Percentiles rank a stretch among this genome's conserved stretches.
Evolutionary conservation across 2,797 vertebrate genomes (phyloP).

Genomic region (Tachyglossus aculeatus): DNA sequence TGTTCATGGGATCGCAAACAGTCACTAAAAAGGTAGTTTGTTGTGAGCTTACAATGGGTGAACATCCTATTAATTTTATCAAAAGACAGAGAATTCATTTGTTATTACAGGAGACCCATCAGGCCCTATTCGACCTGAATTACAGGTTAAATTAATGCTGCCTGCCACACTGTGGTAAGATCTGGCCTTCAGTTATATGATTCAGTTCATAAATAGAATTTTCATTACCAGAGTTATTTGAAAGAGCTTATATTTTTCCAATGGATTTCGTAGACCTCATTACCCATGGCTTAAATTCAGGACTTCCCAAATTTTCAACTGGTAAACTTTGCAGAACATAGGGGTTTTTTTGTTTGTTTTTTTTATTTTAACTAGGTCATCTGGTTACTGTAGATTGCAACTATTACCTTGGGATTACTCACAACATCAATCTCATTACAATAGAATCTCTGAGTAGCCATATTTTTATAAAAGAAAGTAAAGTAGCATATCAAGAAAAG

Average conservation of each 20-base stretch:
- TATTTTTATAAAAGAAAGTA: slow-evolving; percentile 5
- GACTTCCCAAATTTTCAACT: not conserved
- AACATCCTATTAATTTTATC: slow-evolving; percentile 25
- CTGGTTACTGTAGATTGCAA: not conserved
- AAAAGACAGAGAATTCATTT: slow-evolving; percentile 21
- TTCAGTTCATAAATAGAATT: slow-evolving; percentile 14
- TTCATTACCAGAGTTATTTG: not conserved
- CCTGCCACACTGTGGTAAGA: not conserved
- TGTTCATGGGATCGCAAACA: too few relatives aligned
- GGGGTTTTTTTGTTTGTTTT: too few relatives aligned
- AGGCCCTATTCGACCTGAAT: slow-evolving; percentile 10
- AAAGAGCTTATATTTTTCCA: slow-evolving; percentile 32
- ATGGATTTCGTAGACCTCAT: slow-evolving; percentile 18
- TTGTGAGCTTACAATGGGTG: not conserved
- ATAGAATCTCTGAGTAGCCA: not conserved
- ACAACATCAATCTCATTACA: slow-evolving; percentile 15
- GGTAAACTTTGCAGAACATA: not conserved
- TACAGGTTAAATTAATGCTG: slow-evolving; percentile 13
- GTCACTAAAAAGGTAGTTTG: too few relatives aligned
- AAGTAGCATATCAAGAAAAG: not conserved
- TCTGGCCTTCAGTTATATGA: not conserved
- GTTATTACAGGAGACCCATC: slow-evolving; percentile 20
- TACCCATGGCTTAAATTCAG: slow-evolving; percentile 14
- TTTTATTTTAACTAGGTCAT: slow-evolving; percentile 7
- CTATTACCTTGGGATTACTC: slow-evolving; percentile 17